Percentiles rank a stretch among this genome's conserved stretches.
Conservation (phyloP, 2,797 vertebrate genomes). For the Oreortyx pictus region DNA sequence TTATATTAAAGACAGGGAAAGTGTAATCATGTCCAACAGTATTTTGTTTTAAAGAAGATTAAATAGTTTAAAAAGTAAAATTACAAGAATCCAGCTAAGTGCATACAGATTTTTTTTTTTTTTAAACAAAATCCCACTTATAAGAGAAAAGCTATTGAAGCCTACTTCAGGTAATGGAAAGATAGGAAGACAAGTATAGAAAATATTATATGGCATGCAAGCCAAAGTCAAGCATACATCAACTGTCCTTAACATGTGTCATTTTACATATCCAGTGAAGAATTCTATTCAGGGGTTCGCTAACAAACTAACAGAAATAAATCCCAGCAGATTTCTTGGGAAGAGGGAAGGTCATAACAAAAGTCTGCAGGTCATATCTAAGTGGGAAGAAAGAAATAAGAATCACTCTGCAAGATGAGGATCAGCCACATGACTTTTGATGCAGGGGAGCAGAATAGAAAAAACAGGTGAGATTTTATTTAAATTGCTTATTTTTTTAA, state of each 20-base stretch:
- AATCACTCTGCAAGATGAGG: background rate
- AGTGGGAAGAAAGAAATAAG: background rate
- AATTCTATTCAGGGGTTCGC: background rate
- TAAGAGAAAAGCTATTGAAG: background rate
- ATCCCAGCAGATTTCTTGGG: background rate
- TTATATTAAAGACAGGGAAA: conserved; percentile 56
- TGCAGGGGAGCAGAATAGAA: background rate
- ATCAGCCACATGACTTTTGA: background rate
- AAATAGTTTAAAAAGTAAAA: background rate
- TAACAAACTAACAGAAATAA: background rate
- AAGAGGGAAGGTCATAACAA: background rate
- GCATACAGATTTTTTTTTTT: background rate
- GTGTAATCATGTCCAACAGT: background rate
- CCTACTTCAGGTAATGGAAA: background rate
- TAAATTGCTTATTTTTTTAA: background rate
- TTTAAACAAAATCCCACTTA: background rate
- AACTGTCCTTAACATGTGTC: background rate
- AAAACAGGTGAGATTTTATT: background rate
- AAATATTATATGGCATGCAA: background rate
- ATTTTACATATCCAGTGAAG: background rate
- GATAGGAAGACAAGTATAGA: background rate
- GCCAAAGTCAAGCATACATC: background rate
- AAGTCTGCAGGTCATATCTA: background rate
- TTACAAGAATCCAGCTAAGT: background rate
- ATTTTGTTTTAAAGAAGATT: background rate